Evolutionary conservation across 2,888 invertebrate genomes (phyloP), one percentile per base, ranked within the genome.

Genomic region (Acrocyrtus sp.): DNA sequence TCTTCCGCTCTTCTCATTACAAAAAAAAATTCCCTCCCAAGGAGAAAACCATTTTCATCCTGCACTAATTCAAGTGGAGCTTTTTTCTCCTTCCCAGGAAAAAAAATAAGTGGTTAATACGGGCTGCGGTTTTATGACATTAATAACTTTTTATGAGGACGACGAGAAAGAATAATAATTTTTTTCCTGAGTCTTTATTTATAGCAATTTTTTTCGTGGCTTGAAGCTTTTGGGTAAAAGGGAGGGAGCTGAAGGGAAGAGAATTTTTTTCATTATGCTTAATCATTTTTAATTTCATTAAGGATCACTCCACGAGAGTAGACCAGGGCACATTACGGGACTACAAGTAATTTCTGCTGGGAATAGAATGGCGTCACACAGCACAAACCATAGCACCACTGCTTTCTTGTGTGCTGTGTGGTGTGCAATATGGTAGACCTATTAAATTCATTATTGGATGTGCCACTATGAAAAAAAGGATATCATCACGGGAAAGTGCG

Each of bases 101-200:
- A 63, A 79, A 79, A n/a, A n/a, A n/a, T n/a, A n/a, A n/a, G n/a
- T n/a, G n/a, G n/a, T 79, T 79, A 79, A 79, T 78, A 78, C 72
- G 79, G 69, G 69, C 68, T 73, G 70, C 65, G 72, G 75, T 67
- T 79, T 79, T 79, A 78, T 72, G 75, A 70, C 74, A 61, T 62
- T 62, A 68, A 65, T 65, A 65, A 65, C 65, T 56, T 65, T 65
- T 65, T 65, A 65, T 65, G 65, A 65, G 65, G 21, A 41, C n/a
- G 17, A 26, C 21, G n/a, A n/a, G n/a, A n/a, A n/a, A n/a, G n/a
- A n/a, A n/a, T n/a, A n/a, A n/a, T n/a, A n/a, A n/a, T n/a, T n/a
- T n/a, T n/a, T n/a, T n/a, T 17, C 17, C 17, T 45, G 17, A 6
- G 45, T 45, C n/a, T n/a, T 17, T n/a, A 39, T 12, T 39, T 10